phyloP scores from a whole-genome alignment of 2,888 invertebrate genomes.

The Caenorhabditis angaria region DNA sequence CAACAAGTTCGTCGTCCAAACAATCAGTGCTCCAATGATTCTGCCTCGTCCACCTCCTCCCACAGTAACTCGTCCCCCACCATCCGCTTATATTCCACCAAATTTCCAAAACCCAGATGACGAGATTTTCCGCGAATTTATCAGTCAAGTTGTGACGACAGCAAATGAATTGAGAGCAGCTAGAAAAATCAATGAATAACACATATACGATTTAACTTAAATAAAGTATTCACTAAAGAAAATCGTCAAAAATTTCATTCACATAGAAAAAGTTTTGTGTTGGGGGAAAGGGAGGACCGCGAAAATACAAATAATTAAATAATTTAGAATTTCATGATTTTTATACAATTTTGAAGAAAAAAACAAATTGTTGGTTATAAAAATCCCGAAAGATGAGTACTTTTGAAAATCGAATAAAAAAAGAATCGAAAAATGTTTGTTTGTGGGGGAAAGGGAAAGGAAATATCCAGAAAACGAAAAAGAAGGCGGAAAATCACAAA shows the following conservation, averaged over 20 bases:
- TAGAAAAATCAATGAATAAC: too few relatives aligned
- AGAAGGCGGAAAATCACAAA: conserved; percentile 2
- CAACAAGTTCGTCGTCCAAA: not conserved
- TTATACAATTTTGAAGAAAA: not conserved
- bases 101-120: not conserved
- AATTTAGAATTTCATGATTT: not conserved
- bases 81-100: not conserved
- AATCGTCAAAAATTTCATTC: conserved; percentile 4
- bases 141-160: not conserved
- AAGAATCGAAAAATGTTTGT: not conserved
- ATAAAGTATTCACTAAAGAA: too few relatives aligned
- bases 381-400: not conserved
- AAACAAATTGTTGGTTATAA: not conserved
- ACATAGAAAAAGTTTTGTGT: too few relatives aligned
- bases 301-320: not conserved
- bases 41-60: not conserved
- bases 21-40: not conserved
- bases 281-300: too few relatives aligned
- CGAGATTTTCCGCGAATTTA: not conserved
- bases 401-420: not conserved
- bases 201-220: too few relatives aligned
- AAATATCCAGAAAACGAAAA: not conserved
- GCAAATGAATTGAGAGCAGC: not conserved
- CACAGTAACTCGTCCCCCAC: not conserved
- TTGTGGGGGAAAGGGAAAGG: not conserved